Conservation (phyloP, 1,140 invertebrate species). For the Heliconius hermathena region DNA sequence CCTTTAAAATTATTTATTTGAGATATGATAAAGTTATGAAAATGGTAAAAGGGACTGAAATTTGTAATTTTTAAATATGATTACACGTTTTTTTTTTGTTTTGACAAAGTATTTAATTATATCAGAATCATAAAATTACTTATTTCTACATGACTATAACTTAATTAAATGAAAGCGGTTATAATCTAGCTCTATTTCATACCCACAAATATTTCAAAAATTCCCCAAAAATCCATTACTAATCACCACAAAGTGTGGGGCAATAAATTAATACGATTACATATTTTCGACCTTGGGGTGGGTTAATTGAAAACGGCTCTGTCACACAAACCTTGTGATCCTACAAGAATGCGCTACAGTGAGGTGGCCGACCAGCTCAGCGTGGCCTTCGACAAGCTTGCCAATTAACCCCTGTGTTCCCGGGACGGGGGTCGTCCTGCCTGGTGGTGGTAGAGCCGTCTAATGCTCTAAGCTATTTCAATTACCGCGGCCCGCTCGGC, state of each 20-base stretch:
- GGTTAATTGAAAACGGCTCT: constrained; percentile 65
- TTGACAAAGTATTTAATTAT: too few species aligned
- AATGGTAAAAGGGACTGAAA: too few species aligned
- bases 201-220: not conserved
- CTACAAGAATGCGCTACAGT: constrained; percentile 59
- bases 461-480: constrained; percentile 50
- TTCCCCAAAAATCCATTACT: constrained; percentile 9
- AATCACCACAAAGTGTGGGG: constrained; percentile 18
- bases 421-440: constrained; percentile 29
- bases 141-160: too few species aligned
- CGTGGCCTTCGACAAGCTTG: constrained; percentile 34
- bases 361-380: constrained; percentile 39
- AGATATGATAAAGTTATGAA: too few species aligned
- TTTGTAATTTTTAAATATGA: too few species aligned
- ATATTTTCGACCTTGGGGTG: constrained; percentile 58
- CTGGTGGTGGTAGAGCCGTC: constrained; percentile 26
- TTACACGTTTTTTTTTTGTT: too few species aligned
- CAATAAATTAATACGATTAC: constrained; percentile 61
- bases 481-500: constrained; percentile 53
- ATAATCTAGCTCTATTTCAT: not conserved
- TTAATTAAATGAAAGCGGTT: too few species aligned
- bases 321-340: constrained; percentile 67
- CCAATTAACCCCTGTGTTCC: constrained; percentile 21
- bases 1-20: too few species aligned
- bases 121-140: too few species aligned